phyloP scores from a whole-genome alignment of 1,140 invertebrate species.

The Asbolus verrucosus region DNA sequence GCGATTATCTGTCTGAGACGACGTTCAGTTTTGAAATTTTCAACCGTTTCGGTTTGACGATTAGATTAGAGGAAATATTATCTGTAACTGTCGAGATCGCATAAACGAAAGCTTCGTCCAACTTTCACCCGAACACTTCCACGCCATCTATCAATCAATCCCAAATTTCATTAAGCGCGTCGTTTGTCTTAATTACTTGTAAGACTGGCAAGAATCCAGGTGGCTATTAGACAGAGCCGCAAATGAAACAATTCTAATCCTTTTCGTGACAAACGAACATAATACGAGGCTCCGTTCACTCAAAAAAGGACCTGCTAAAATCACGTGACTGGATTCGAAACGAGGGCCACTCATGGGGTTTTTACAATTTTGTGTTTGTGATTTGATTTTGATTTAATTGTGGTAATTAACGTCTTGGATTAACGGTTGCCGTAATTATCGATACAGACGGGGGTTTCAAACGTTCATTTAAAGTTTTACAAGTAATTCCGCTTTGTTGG shows the following conservation, averaged over 20 bases:
- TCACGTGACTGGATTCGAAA: neutral
- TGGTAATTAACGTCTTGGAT: neutral
- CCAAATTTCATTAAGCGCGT: constrained; percentile 24
- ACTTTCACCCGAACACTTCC: constrained; percentile 1
- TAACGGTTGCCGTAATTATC: neutral
- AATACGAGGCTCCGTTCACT: neutral
- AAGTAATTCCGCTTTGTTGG: constrained; percentile 29
- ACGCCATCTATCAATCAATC: constrained; percentile 22
- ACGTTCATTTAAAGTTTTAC: constrained; percentile 25
- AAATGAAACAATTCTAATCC: constrained; percentile 21
- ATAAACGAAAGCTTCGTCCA: neutral
- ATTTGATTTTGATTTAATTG: neutral
- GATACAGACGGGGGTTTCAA: neutral
- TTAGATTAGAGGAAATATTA: too few species aligned
- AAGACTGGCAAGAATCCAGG: constrained; percentile 15
- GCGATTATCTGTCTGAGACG: neutral
- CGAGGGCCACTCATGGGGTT: neutral
- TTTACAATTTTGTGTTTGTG: neutral
- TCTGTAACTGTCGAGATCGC: neutral
- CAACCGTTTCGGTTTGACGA: neutral
- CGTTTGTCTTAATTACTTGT: constrained; percentile 36
- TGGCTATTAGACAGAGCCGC: constrained; percentile 17
- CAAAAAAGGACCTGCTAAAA: neutral
- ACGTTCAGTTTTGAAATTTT: neutral
- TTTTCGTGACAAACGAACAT: constrained; percentile 17